phyloP scores from a whole-genome alignment of 2,888 invertebrate genomes.

The Aricia artaxerxes region DNA sequence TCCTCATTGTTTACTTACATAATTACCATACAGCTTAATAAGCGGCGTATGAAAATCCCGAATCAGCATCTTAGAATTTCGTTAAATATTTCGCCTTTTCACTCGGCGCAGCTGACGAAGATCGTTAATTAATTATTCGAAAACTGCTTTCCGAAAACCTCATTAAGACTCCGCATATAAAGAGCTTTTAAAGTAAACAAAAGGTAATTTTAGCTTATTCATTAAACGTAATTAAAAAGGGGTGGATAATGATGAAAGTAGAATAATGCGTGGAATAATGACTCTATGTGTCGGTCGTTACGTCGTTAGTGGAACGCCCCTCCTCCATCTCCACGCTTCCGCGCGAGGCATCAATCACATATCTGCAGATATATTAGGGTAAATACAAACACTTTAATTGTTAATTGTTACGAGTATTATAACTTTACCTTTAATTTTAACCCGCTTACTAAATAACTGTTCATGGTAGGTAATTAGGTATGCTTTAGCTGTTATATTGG shows the following conservation, averaged over 20 bases:
- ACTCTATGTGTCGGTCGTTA: constrained; percentile 45
- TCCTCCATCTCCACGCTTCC: neutral
- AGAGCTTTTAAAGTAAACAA: constrained; percentile 68
- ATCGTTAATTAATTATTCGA: constrained; percentile 69
- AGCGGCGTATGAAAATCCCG: neutral
- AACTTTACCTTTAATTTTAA: neutral
- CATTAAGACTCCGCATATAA: constrained; percentile 72
- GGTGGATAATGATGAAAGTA: constrained; percentile 60
- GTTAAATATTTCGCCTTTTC: constrained; percentile 33
- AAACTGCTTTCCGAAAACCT: constrained; percentile 74
- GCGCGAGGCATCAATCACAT: neutral
- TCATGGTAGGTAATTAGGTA: too few relatives aligned
- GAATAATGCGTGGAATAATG: constrained; percentile 61
- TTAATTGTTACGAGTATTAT: neutral
- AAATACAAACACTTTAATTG: neutral
- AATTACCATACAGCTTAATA: constrained; percentile 4
- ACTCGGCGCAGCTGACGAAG: constrained; percentile 45
- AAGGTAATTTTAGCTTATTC: constrained; percentile 79
- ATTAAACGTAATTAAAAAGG: constrained; percentile 75
- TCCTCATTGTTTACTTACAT: neutral
- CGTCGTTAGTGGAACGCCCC: constrained; percentile 30
- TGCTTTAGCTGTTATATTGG: too few relatives aligned
- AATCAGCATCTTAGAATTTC: constrained; percentile 36
- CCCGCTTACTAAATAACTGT: too few relatives aligned
- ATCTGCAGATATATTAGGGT: neutral